Evolutionary conservation across 2,113 vertebrate genomes (phyloP).

Genomic region (Lycaon pictus): DNA sequence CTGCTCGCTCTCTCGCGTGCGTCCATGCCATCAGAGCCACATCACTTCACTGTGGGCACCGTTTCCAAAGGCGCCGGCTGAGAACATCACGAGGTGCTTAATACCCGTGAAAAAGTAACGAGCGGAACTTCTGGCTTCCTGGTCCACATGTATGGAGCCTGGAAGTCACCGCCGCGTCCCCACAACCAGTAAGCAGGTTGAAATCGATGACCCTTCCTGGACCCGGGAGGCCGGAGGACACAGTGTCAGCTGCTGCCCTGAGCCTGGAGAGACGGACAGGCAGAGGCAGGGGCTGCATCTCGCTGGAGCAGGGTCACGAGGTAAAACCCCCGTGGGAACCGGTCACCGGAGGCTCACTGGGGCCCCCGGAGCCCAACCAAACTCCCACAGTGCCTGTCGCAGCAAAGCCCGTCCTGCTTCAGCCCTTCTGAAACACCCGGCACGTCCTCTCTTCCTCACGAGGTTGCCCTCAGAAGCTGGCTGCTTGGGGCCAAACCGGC

Average conservation of each 20-base stretch:
- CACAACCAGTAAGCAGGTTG: not conserved
- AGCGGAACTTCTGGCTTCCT: not conserved
- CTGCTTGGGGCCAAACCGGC: too few relatives aligned
- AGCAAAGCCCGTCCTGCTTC: not conserved
- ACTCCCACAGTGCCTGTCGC: not conserved
- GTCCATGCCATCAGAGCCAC: not conserved
- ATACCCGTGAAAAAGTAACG: not conserved
- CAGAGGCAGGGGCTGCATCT: too few relatives aligned
- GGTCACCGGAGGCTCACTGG: too few relatives aligned
- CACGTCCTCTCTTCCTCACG: too few relatives aligned
- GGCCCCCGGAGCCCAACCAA: not conserved
- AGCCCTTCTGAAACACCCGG: too few relatives aligned
- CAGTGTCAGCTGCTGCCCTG: not conserved
- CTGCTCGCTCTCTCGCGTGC: rapidly evolving
- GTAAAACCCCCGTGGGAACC: too few relatives aligned
- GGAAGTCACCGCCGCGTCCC: not conserved
- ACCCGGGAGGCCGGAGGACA: not conserved
- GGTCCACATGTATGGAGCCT: not conserved
- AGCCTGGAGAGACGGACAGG: too few relatives aligned
- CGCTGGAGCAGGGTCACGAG: too few relatives aligned
- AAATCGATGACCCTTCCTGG: too few relatives aligned
- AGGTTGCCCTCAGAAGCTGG: too few relatives aligned
- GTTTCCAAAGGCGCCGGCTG: not conserved
- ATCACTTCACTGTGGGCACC: not conserved
- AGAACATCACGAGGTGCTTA: not conserved